Evolutionary conservation across 2,888 invertebrate genomes (phyloP).

Genomic region (Drosophila meridiana): DNA sequence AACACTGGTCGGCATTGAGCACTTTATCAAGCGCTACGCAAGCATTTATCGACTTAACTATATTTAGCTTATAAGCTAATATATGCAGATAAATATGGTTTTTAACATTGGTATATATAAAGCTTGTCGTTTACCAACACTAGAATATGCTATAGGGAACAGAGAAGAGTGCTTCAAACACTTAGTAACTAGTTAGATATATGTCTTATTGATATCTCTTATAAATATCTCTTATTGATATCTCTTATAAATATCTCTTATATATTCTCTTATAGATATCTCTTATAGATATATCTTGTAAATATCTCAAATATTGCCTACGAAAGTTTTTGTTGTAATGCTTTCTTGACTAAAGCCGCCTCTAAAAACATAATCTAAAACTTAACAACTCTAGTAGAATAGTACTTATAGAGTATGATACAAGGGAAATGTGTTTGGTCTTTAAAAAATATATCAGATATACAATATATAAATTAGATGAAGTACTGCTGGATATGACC

Average conservation of each 20-base stretch:
- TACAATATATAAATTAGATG: background rate
- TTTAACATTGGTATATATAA: background rate
- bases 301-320: no score
- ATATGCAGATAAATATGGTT: background rate
- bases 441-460: background rate
- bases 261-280: no score
- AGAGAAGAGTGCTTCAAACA: no score
- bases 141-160: no score
- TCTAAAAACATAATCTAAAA: background rate
- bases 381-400: background rate
- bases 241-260: no score
- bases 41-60: background rate
- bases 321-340: no score
- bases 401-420: background rate
- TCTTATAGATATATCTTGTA: no score
- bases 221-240: no score
- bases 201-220: no score
- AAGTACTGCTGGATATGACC: background rate
- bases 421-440: background rate
- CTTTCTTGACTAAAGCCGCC: background rate
- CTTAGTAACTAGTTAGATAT: no score
- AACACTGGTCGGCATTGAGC: background rate
- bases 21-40: background rate
- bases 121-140: background rate
- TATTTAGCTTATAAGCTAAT: background rate